These are phyloP conservation scores for Hippoglossus stenolepis DNA, from an alignment of 2,113 vertebrate genomes.

Conservation along the genomic window DNA sequence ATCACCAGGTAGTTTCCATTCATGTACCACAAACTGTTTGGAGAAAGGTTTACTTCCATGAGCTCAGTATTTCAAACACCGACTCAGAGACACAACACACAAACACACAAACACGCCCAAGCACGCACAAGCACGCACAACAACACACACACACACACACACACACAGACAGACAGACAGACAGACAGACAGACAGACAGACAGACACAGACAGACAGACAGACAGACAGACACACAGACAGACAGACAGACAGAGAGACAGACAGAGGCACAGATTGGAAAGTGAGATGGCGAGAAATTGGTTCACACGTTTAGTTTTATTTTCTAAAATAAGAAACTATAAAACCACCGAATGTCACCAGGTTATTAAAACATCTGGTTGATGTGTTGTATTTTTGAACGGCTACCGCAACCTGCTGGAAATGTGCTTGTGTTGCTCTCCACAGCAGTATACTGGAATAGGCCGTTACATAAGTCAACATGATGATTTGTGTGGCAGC, in stretches of 20 bases:
- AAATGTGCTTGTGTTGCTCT: constrained; percentile 30
- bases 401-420: background rate
- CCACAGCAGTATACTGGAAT: constrained; percentile 26
- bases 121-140: fast-evolving
- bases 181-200: too few species aligned
- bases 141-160: too few species aligned
- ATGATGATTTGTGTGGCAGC: constrained; percentile 37
- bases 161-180: too few species aligned
- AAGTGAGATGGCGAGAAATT: background rate
- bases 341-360: background rate
- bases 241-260: background rate
- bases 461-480: constrained; percentile 43
- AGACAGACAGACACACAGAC: too few species aligned
- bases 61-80: constrained; percentile 44
- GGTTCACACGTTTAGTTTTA: background rate
- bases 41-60: constrained; percentile 61
- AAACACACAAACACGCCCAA: too few species aligned
- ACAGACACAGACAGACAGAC: too few species aligned
- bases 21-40: constrained; percentile 92
- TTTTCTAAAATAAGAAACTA: background rate
- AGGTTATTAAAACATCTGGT: constrained; percentile 13
- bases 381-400: background rate
- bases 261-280: constrained; percentile 14
- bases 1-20: constrained; percentile 98
- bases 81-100: constrained; percentile 24